Conservation (phyloP, 2,797 vertebrate genomes). For the Uromys caudimaculatus region DNA sequence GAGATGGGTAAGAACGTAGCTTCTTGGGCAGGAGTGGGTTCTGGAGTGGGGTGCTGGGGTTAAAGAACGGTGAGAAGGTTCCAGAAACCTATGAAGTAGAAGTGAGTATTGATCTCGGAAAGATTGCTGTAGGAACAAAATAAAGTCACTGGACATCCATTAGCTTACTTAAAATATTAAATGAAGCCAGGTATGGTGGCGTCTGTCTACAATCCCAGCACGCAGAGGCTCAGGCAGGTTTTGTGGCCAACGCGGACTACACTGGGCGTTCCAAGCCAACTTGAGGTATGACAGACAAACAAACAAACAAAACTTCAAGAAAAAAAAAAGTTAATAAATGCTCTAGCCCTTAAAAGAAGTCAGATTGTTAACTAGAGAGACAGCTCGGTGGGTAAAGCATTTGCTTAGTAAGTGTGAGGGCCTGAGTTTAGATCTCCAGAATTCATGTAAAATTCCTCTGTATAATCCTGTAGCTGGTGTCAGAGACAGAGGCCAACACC, state of each 20-base stretch:
- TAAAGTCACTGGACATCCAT: not conserved
- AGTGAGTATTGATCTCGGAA: not conserved
- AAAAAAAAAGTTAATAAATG: not conserved
- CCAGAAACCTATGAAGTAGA: not conserved
- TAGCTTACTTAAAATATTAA: constrained; percentile 15
- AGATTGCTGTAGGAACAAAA: not conserved
- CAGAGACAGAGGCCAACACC: not conserved
- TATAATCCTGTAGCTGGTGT: not conserved
- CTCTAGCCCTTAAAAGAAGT: not conserved
- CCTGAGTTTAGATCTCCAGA: not conserved
- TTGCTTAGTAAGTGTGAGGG: not conserved
- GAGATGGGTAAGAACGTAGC: not conserved
- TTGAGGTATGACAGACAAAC: not conserved
- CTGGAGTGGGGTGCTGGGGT: not conserved
- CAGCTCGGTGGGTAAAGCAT: not conserved
- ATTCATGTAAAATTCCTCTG: not conserved
- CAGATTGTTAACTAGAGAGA: not conserved
- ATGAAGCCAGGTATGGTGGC: not conserved
- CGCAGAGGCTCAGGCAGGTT: not conserved
- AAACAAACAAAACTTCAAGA: not conserved
- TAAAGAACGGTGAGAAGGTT: not conserved
- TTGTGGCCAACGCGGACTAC: not conserved
- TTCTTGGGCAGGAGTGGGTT: not conserved
- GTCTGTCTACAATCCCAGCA: not conserved
- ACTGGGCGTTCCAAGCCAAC: not conserved